Base-by-base conservation (phyloP, 2,113 vertebrate genomes). In the Herpailurus yagouaroundi region DNA sequence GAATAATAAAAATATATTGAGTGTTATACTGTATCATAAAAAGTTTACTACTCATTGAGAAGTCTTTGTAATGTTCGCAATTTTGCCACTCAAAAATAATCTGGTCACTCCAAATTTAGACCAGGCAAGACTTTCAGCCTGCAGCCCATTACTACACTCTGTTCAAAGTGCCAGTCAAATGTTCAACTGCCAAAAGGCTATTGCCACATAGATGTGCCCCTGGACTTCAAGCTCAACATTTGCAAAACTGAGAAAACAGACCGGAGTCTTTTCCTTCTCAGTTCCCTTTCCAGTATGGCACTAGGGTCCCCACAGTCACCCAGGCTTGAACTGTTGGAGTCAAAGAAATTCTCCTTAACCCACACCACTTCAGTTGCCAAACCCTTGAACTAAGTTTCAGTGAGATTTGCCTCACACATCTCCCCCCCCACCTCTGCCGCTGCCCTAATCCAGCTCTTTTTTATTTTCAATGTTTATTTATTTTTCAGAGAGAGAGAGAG, bases 31-130 rank as follows among this genome's bases (percentile, higher is more conserved):
- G 12, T 50, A 33, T 64, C 31, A 95, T 96, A 94, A 97, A 92
- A 94, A 13, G 92, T 94, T 97, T 95, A 98, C 60, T 86, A 48
- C 80, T 88, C 95, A 27, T 95, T 98, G 97, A 97, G 97, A 97
- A 97, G 57, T 55, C 41, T 95, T 93, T 38, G 55, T 79, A 84
- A 95, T 91, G n/a, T 87, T 97, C 38, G 4, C 82, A 82, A 23
- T 91, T 97, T 97, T 93, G 19, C 80, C 80, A 97, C 71, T 95
- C 84, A 81, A 64, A 94, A 93, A 68, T 77, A 95, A 94, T 76
- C 14, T 91, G 29, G 13, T 73, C 38, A 63, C 38, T 96, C 77
- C 63, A 55, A 95, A 86, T 69, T 94, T 91, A 88, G 69, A 50
- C 5, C 29, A 82, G 21, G 60, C 85, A 88, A 96, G 21, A 60